A percentile compares a stretch with the other conserved stretches of the same genome.
phyloP scores from a whole-genome alignment of 2,113 vertebrate species.

The Mormyrus lacerda region DNA sequence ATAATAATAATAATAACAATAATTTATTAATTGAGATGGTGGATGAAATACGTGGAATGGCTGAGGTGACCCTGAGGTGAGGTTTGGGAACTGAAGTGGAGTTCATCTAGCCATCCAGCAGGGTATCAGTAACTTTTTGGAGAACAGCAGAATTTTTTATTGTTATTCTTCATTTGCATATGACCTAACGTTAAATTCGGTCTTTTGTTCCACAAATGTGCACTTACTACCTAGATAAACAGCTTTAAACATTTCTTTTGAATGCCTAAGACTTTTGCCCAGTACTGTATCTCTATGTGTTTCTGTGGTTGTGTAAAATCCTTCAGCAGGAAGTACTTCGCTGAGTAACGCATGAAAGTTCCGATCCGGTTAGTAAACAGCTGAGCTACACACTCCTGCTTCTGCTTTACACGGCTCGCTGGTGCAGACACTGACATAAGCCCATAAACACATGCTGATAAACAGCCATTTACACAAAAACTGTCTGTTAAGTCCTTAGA shows the following conservation, averaged over 20 bases:
- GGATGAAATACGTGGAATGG: not conserved
- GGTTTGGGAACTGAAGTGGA: not conserved
- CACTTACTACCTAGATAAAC: not conserved
- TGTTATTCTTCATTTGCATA: not conserved
- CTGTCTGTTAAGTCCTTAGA: not conserved
- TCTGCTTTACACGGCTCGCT: conserved; percentile 27
- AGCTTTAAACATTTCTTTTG: not conserved
- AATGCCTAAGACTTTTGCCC: not conserved
- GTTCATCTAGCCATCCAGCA: not conserved
- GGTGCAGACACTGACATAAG: conserved; percentile 19
- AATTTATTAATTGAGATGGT: not conserved
- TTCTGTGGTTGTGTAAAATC: not conserved
- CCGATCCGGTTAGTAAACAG: conserved; percentile 16
- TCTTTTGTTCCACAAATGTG: not conserved
- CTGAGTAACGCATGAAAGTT: not conserved
- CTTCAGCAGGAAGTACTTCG: not conserved
- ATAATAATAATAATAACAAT: too few species aligned
- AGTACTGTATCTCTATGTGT: not conserved
- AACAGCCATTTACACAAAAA: not conserved
- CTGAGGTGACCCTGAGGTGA: not conserved
- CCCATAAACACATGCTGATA: conserved; percentile 21
- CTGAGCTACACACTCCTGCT: conserved; percentile 26
- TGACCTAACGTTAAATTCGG: not conserved
- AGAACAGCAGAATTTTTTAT: not conserved
- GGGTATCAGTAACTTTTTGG: not conserved